Base-by-base conservation (phyloP, 2,888 invertebrate genomes). In the Serripes groenlandicus region DNA sequence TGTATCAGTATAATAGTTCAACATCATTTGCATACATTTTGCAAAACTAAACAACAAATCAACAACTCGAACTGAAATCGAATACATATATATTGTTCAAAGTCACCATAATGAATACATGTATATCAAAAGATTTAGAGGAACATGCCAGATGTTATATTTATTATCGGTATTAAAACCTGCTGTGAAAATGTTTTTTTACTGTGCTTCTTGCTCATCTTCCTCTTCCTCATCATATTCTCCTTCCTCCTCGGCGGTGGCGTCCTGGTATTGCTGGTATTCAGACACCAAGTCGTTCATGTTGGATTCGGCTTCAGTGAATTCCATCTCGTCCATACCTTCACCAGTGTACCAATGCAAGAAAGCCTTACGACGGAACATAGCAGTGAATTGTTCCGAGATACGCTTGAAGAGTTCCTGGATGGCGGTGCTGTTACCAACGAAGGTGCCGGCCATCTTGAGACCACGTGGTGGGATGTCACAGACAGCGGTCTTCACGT, bases 271-370 rank as follows among this genome's bases (percentile, higher is more conserved):
- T n/a, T 62, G 62, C 34, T 62, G 62, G 34, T 62, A 62, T 34
- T 62, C 62, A 62, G 62, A 62, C 34, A 62, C 62, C 34, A 62
- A 30, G 30, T 62, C 62, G 34, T 62, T 62, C 62, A 62, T 62
- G 62, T 62, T 62, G 34, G 62, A 62, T 34, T 62, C 62, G 62
- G 62, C 62, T 18, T 62, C 62, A 1, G 62, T 88, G 73, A 90
- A 90, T 42, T 90, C 98, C 97, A 98, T 97, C 95, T 98, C 98
- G 95, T 98, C 98, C 98, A 98, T 98, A 81, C 98, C 98, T 95
- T 98, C 98, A 76, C 98, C 98, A 23, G 98, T 98, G 96, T 98
- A 98, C 98, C 98, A 98, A 96, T 98, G 98, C 95, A 98, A 96
- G 97, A 98, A 98, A 94, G 98, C 98, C 95, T 98, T 98, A 91